A percentile compares a stretch with the other conserved stretches of the same genome.
Evolutionary conservation across 2,113 vertebrate species (phyloP).

Genomic region (Plecturocebus donacophilus): DNA sequence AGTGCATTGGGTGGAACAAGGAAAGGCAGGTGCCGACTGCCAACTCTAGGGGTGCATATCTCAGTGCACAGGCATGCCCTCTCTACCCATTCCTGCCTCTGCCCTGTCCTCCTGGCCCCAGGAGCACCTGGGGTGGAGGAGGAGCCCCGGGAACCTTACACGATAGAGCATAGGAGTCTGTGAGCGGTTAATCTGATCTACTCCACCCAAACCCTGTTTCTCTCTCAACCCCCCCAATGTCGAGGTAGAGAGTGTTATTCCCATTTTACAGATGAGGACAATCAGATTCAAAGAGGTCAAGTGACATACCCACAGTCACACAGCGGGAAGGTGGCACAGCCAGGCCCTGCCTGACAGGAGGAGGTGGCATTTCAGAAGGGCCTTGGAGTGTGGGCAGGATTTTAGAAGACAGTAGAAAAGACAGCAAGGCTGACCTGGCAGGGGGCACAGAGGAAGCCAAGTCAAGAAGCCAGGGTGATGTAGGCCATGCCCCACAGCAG

Average conservation of each 20-base stretch:
- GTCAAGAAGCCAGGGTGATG: not conserved
- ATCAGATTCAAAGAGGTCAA: not conserved
- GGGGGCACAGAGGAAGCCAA: not conserved
- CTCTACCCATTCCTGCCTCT: not conserved
- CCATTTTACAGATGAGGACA: not conserved
- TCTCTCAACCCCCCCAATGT: not conserved
- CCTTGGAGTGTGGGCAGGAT: not conserved
- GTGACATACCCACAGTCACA: not conserved
- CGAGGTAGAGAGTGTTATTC: not conserved
- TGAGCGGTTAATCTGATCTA: not conserved
- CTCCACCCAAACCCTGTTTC: not conserved
- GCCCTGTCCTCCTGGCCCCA: not conserved
- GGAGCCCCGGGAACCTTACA: too few species aligned
- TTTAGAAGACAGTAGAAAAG: not conserved
- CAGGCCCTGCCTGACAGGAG: not conserved
- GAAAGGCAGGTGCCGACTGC: not conserved
- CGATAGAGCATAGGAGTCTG: not conserved
- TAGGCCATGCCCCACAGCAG: not conserved
- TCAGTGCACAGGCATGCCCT: not conserved
- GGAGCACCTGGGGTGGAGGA: not conserved
- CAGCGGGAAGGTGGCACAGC: not conserved
- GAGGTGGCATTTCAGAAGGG: not conserved
- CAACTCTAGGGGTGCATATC: rapidly evolving
- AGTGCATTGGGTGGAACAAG: not conserved
- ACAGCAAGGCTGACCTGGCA: not conserved